These are phyloP conservation scores for Nematolebias whitei DNA, from an alignment of 2,113 vertebrate genomes.

Conservation along the genomic window DNA sequence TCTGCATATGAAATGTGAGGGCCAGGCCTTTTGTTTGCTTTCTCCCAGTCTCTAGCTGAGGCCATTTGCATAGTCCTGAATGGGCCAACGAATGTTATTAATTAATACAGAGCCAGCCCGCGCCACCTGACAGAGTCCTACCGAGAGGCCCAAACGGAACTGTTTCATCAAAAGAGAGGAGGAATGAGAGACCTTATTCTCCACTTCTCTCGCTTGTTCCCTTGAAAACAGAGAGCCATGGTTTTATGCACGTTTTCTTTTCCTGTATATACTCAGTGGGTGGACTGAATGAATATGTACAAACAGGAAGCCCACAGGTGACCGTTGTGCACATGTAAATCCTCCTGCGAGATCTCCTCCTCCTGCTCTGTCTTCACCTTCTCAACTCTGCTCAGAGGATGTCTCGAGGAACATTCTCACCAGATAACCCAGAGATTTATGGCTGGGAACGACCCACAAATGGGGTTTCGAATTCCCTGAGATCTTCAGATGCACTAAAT, in stretches of 20 bases:
- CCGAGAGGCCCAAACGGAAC: conserved; percentile 79
- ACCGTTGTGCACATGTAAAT: conserved; percentile 67
- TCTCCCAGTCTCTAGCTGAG: conserved; percentile 73
- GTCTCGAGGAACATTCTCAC: conserved; percentile 58
- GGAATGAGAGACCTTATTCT: conserved; percentile 67
- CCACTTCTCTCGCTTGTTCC: conserved; percentile 60
- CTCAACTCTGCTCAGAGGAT: conserved; percentile 41
- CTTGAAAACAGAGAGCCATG: conserved; percentile 58
- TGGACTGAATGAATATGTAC: conserved; percentile 44
- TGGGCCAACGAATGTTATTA: conserved; percentile 79
- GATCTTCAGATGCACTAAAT: conserved; percentile 64
- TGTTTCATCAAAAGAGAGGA: conserved; percentile 78
- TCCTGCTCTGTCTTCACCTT: conserved; percentile 50
- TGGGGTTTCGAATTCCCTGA: conserved; percentile 61
- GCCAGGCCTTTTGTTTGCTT: conserved; percentile 77
- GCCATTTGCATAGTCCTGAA: conserved; percentile 81
- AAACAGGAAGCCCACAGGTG: conserved; percentile 61
- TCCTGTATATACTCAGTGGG: conserved; percentile 34
- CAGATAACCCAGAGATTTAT: conserved; percentile 65
- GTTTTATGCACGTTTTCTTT: conserved; percentile 63
- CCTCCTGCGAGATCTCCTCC: conserved; percentile 56
- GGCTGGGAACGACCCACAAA: conserved; percentile 58
- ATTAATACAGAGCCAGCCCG: conserved; percentile 80
- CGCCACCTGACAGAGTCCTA: conserved; percentile 78
- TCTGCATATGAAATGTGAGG: conserved; percentile 82